Evolutionary conservation across 2,797 vertebrate species (phyloP), one percentile per base, ranked within the genome.

Genomic region (Gorsachius magnificus): DNA sequence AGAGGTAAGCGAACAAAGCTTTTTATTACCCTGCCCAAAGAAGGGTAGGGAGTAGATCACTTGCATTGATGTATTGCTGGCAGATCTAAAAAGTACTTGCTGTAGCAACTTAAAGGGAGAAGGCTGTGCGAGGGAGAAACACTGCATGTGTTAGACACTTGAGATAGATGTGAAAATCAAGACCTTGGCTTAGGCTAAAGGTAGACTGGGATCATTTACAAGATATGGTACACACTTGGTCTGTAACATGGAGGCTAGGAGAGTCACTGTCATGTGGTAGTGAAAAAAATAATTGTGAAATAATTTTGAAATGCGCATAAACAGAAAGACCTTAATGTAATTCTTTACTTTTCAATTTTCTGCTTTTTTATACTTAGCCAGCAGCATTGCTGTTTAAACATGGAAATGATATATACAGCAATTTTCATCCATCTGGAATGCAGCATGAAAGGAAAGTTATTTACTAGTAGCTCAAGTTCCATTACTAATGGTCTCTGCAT

Each of bases 111-210:
- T 60, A 31, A 38, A 69, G 50, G 41, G 41, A 84, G 54, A 53
- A 71, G 69, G 36, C n/a, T 46, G 45, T 64, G 28, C 77, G 19
- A 26, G 58, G 24, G 46, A 83, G 71, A 31, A 58, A 20, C 21
- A 11, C 38, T 38, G 38, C 31, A 2, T 66, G 60, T 77, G 65
- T 82, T 60, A 50, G 93, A 87, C 78, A 93, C 68, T 70, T 92
- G 92, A 96, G 89, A 89, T 6, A 29, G 64, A 66, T 46, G 56
- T 85, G 90, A 20, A 95, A 97, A 68, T 4, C 21, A 83, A 96
- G 92, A 93, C 53, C 41, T 72, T n/a, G 15, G 80, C 35, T 38
- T n/a, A 56, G 56, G 64, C 75, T 71, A 13, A 35, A 70, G 76
- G 68, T 70, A 57, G 43, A 5, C 93, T 50, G 75, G 86, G 83